Conservation (phyloP, 2,797 vertebrate species). For the Falco columbarius region DNA sequence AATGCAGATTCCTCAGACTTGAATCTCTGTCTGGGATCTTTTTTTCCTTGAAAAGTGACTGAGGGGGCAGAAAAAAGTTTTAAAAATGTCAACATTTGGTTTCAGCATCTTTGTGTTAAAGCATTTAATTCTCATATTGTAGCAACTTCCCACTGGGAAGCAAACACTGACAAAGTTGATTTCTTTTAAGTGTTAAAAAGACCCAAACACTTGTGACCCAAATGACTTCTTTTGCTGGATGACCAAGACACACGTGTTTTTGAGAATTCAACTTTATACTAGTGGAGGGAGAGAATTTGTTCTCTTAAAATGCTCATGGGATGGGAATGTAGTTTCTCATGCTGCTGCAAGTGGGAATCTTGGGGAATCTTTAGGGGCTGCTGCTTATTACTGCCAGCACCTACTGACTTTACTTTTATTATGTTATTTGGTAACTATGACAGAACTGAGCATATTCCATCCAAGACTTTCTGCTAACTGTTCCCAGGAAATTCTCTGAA, state of each 20-base stretch:
- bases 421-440: neutral
- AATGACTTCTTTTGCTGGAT: neutral
- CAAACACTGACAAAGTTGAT: neutral
- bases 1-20: neutral
- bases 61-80: neutral
- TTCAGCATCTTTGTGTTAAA: neutral
- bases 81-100: neutral
- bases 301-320: constrained; percentile 40
- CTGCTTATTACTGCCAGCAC: constrained; percentile 5
- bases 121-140: neutral
- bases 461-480: neutral
- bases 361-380: constrained; percentile 16
- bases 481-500: neutral
- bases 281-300: constrained; percentile 10
- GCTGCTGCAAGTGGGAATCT: constrained; percentile 51
- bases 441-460: neutral
- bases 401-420: neutral
- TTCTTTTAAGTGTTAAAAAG: neutral
- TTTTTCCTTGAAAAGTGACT: neutral
- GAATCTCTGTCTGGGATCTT: neutral
- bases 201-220: neutral
- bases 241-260: constrained; percentile 5
- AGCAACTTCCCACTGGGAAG: neutral
- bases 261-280: constrained; percentile 36
- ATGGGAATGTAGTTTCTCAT: constrained; percentile 47